Evolutionary conservation across 2,888 invertebrate species (phyloP).

Genomic region (Erannis defoliaria): DNA sequence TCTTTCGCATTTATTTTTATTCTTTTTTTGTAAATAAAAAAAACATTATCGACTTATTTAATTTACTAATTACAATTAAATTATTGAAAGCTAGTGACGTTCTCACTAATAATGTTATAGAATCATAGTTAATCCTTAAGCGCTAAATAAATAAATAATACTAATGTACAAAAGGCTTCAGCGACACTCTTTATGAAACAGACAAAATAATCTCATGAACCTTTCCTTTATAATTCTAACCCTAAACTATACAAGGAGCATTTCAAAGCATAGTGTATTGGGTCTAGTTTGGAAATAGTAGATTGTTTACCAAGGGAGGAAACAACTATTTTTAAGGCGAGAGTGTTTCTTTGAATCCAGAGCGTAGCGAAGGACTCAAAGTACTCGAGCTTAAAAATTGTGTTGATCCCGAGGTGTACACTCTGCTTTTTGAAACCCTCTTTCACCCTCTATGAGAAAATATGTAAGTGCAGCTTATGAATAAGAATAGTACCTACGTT

Average conservation of each 20-base stretch:
- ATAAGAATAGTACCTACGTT: too few species aligned
- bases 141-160: constrained; percentile 85
- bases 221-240: not conserved
- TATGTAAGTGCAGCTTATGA: too few species aligned
- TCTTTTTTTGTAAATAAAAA: constrained; percentile 11
- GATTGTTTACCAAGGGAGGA: not conserved
- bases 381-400: too few species aligned
- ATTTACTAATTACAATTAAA: constrained; percentile 45
- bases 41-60: constrained; percentile 41
- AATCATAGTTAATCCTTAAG: constrained; percentile 78
- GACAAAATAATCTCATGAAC: constrained; percentile 23
- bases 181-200: constrained; percentile 33
- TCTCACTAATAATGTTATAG: constrained; percentile 66
- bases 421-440: too few species aligned
- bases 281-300: not conserved
- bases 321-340: too few species aligned
- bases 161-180: constrained; percentile 75
- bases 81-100: constrained; percentile 68
- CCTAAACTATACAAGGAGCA: not conserved
- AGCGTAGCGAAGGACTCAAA: too few species aligned
- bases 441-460: too few species aligned
- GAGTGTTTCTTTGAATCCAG: too few species aligned
- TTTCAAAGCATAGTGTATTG: not conserved
- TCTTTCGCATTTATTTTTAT: too few species aligned
- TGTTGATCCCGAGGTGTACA: too few species aligned